phyloP scores from a whole-genome alignment of 2,888 invertebrate species.

The Zonitis immaculata region DNA sequence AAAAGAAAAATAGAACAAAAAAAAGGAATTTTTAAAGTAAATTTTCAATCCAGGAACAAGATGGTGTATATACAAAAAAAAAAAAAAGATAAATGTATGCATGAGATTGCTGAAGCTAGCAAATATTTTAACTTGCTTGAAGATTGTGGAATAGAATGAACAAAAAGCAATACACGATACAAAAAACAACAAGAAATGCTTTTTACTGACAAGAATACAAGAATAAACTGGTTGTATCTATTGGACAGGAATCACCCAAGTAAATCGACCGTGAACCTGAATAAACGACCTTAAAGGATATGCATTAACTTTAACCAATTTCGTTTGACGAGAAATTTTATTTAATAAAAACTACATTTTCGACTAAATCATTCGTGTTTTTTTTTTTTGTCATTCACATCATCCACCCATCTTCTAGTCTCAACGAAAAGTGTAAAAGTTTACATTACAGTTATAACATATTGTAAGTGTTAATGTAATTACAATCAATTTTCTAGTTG shows the following conservation, averaged over 20 bases:
- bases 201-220: neutral
- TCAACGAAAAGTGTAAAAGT: too few species aligned
- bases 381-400: too few species aligned
- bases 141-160: neutral
- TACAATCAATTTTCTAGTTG: neutral
- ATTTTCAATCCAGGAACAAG: neutral
- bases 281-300: constrained; percentile 35
- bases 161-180: neutral
- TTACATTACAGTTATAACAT: too few species aligned
- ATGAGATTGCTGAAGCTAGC: neutral
- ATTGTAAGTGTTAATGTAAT: too few species aligned
- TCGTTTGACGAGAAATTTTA: constrained; percentile 34
- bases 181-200: neutral
- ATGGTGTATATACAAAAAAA: too few species aligned
- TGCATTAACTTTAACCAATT: constrained; percentile 29
- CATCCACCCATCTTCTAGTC: too few species aligned
- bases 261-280: constrained; percentile 36
- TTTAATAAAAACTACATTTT: constrained; percentile 23
- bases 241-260: constrained; percentile 21
- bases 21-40: neutral
- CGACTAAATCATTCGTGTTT: too few species aligned
- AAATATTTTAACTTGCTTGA: neutral
- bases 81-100: neutral
- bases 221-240: constrained; percentile 13
- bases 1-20: too few species aligned